Evolutionary conservation across 2,888 invertebrate genomes (phyloP), one percentile per base, ranked within the genome.

Genomic region (Drosophila pseudotakahashii): DNA sequence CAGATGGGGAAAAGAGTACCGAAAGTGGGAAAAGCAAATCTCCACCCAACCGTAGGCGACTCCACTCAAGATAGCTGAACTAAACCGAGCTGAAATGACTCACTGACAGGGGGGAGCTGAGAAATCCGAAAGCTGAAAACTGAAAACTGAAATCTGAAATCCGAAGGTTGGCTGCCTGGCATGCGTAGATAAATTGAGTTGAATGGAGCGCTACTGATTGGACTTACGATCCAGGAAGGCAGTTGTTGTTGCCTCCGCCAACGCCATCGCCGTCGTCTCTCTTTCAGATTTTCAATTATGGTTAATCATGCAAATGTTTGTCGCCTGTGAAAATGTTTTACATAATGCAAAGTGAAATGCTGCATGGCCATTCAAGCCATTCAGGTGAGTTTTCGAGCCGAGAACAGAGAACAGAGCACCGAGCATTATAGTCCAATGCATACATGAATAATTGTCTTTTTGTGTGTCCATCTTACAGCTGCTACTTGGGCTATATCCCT

Each of bases 231-330:
- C 48, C 79, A 61, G 50, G 19, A 42, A 42, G 42, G 42, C 42
- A 23, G 55, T 48, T 5, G 42, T 48, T 5, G 42, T 19, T 42
- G 41, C 32, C 23, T 23, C 26, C 4, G 32, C 52, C 32, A 5
- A 32, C 30, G 19, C 19, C 19, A 19, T 19, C 3, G 19, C 19
- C 19, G 16, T 16, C 32, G 37, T 39, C 68, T 67, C 87, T 67
- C 87, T 83, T 78, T 78, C 75, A 73, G 76, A 84, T 82, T 82
- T 82, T 82, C 88, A 82, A 82, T 82, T 88, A 82, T 88, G 88
- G 88, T 82, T 88, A 82, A 82, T 82, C 82, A 82, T 85, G 82
- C 85, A 82, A 82, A 82, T 82, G 88, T 88, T 82, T 82, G 82
- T 82, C 82, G 82, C 88, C 88, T 82, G 76, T 66, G 85, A 81